Evolutionary conservation across 1,140 invertebrate genomes (phyloP), one percentile per base, ranked within the genome.

Genomic region (Lethrus apterus): DNA sequence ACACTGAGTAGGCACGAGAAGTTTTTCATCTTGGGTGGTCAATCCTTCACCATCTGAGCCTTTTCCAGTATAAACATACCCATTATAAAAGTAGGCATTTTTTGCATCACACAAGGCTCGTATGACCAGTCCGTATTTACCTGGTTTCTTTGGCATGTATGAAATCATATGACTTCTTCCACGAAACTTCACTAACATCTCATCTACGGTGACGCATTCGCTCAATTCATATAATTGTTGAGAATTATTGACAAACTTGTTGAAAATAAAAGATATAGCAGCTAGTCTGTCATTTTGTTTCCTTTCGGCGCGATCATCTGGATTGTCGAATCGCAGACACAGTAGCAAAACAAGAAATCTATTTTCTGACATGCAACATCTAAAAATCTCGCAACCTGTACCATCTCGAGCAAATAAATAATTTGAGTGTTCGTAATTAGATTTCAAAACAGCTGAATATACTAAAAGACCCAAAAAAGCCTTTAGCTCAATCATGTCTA

Each of bases 71-170:
- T 68, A 68, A 18, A 65, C 54, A 40, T 60, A 58, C 7, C 51
- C 58, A 56, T 64, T 60, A 9, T 58, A 44, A 29, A 67, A 44
- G 43, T 69, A 68, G 23, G 57, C 54, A 7, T 52, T 62, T 36
- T 29, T 32, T 17, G 60, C 55, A 54, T 64, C 59, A 9, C 52
- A 48, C 19, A 62, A 47, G 9, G 52, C n/a, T 31, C 49, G 56
- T 33, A 62, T 48, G 51, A 68, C 71, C 13, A 72, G 56, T 1
- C 65, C 69, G 51, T 68, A 72, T 47, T 68, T 71, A 24, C 52
- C 56, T 3, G 70, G 67, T 60, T 73, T 72, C 21, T 57, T 59
- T 3, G 64, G 62, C 26, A 73, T 68, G 50, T 67, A 70, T 32
- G 64, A 54, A 34, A 57, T 55, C 43, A 71, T 71, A 21, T 14